A percentile compares a stretch with the other conserved stretches of the same genome.
These are phyloP conservation scores for Halichoeres trimaculatus DNA, from an alignment of 2,113 vertebrate species.

Conservation along the genomic window DNA sequence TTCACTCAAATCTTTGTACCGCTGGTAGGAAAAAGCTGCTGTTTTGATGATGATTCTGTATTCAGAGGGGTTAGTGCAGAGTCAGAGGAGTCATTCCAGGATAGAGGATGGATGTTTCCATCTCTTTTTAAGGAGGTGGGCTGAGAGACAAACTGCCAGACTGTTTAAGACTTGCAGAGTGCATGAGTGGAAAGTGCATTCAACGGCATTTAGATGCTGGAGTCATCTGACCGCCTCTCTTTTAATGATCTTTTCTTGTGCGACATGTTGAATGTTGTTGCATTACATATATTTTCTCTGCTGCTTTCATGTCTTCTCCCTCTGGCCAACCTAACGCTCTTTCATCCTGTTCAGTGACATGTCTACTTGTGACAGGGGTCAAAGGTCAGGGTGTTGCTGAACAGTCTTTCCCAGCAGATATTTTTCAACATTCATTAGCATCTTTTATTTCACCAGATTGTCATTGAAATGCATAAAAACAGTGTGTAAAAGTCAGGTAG, in stretches of 20 bases:
- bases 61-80: constrained; percentile 5
- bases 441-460: not conserved
- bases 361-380: constrained; percentile 3
- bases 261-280: constrained; percentile 8
- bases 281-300: not conserved
- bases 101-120: constrained; percentile 52
- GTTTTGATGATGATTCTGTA: not conserved
- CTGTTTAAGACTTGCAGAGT: constrained; percentile 41
- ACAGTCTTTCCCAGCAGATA: not conserved
- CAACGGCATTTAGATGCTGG: constrained; percentile 3
- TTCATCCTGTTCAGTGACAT: constrained; percentile 18
- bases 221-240: not conserved
- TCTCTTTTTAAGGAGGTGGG: constrained; percentile 59
- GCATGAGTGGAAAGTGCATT: constrained; percentile 18
- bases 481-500: not conserved
- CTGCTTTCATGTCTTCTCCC: not conserved
- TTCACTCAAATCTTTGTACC: constrained; percentile 2
- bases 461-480: not conserved
- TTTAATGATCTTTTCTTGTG: not conserved
- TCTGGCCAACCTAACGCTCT: not conserved
- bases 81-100: constrained; percentile 32
- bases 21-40: not conserved
- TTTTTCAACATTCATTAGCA: not conserved
- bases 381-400: constrained; percentile 23
- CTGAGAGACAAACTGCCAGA: constrained; percentile 21